Percentiles rank a stretch among this genome's conserved stretches.
phyloP scores from a whole-genome alignment of 2,797 vertebrate genomes.

The Microchirus variegatus region DNA sequence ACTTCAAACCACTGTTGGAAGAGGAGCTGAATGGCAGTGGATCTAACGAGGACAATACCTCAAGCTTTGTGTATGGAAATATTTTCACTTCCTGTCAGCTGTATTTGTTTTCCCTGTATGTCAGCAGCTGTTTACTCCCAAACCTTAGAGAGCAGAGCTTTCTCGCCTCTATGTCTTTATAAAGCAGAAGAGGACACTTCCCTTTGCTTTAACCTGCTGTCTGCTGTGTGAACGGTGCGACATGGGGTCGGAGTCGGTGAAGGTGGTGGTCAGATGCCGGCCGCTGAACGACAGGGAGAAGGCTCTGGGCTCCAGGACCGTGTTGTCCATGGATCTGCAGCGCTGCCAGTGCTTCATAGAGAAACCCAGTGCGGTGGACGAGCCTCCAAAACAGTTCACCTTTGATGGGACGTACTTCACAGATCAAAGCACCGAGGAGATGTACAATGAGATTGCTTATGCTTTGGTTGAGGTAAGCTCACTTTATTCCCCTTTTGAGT shows the following conservation, averaged over 20 bases:
- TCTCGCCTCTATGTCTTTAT: not conserved
- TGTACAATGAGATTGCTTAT: constrained; percentile 90
- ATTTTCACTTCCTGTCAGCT: not conserved
- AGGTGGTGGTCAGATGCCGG: constrained; percentile 88
- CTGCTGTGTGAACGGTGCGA: constrained; percentile 1
- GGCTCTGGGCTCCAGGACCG: constrained; percentile 75
- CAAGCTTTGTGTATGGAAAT: not conserved
- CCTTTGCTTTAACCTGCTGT: not conserved
- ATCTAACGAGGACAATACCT: not conserved
- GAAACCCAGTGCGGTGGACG: constrained; percentile 71
- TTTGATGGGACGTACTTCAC: constrained; percentile 88
- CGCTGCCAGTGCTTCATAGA: constrained; percentile 87
- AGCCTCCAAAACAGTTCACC: constrained; percentile 90
- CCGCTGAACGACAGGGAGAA: constrained; percentile 85
- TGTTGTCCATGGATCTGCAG: constrained; percentile 79
- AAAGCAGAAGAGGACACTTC: not conserved
- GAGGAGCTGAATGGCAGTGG: constrained; percentile 5
- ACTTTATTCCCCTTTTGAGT: not conserved
- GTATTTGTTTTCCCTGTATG: not conserved
- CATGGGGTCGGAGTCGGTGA: constrained; percentile 88
- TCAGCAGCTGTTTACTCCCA: not conserved
- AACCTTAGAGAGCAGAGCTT: not conserved
- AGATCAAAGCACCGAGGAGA: constrained; percentile 87
- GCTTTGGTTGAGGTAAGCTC: constrained; percentile 87
- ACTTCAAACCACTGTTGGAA: constrained; percentile 49